Evolutionary conservation across 2,797 vertebrate genomes (phyloP).

Genomic region (Chiroxiphia lanceolata): DNA sequence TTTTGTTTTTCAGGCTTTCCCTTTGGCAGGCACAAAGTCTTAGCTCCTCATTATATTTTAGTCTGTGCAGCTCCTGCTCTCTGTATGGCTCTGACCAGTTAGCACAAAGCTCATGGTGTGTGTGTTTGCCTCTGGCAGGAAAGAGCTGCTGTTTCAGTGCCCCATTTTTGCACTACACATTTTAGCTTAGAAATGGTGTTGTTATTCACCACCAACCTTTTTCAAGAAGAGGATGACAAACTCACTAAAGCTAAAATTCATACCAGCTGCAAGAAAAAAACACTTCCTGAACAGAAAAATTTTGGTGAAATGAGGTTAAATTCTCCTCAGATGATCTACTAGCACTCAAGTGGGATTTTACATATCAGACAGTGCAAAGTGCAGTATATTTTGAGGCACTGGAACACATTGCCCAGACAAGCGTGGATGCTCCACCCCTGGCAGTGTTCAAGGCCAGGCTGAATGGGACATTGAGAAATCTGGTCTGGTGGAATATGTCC

Average conservation of each 20-base stretch:
- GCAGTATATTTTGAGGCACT: background rate
- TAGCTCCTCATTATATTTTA: background rate
- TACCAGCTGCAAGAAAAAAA: background rate
- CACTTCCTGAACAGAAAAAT: background rate
- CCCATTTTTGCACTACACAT: background rate
- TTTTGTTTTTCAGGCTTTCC: background rate
- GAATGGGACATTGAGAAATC: background rate
- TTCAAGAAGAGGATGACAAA: background rate
- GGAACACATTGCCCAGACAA: background rate
- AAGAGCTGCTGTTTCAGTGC: background rate
- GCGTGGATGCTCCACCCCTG: background rate
- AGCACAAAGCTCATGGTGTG: background rate
- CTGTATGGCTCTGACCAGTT: rapidly evolving
- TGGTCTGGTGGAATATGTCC: background rate
- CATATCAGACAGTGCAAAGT: background rate
- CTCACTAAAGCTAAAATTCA: background rate
- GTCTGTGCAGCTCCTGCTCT: background rate
- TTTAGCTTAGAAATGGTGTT: background rate
- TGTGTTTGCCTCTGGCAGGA: background rate
- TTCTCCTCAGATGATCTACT: background rate
- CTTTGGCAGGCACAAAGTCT: background rate
- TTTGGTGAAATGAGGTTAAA: background rate
- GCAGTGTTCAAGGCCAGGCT: background rate
- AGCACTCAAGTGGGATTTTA: background rate
- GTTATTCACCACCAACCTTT: background rate